A percentile compares a stretch with the other conserved stretches of the same genome.
phyloP scores from a whole-genome alignment of 2,888 invertebrate species.

The Epinotia brunnichana region DNA sequence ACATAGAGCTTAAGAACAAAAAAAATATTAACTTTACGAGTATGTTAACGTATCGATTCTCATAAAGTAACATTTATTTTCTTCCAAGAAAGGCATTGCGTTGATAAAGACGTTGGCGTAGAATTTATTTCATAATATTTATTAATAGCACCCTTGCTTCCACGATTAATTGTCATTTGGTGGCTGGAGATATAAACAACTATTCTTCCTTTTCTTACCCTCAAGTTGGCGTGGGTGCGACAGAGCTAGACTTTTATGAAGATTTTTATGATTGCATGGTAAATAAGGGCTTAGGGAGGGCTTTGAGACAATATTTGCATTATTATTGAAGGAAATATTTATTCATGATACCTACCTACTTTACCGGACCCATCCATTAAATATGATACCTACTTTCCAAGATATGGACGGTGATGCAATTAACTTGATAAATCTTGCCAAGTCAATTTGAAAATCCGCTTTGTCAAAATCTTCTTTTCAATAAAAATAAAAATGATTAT shows the following conservation, averaged over 20 bases:
- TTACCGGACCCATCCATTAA: too few relatives aligned
- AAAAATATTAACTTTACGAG: neutral
- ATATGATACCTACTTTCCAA: too few relatives aligned
- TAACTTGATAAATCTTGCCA: too few relatives aligned
- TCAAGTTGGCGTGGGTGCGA: neutral
- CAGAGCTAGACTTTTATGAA: conserved; percentile 10
- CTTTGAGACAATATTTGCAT: conserved; percentile 11
- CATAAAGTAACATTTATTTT: conserved; percentile 6
- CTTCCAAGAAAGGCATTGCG: conserved; percentile 46
- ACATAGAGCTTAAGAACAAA: too few relatives aligned
- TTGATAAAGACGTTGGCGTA: conserved; percentile 44
- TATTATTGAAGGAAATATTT: conserved; percentile 19
- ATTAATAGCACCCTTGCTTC: conserved; percentile 47
- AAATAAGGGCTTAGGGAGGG: conserved; percentile 13
- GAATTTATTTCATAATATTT: conserved; percentile 48
- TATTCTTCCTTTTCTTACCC: neutral
- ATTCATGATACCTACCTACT: conserved; percentile 1
- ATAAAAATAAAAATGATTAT: too few relatives aligned
- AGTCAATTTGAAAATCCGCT: too few relatives aligned
- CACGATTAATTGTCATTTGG: conserved; percentile 32
- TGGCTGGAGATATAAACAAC: conserved; percentile 3
- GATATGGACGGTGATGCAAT: too few relatives aligned
- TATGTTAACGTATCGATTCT: neutral
- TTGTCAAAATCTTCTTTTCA: neutral
- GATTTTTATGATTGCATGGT: conserved; percentile 30